phyloP scores from a whole-genome alignment of 2,888 invertebrate genomes.

The Apodemia mormo region DNA sequence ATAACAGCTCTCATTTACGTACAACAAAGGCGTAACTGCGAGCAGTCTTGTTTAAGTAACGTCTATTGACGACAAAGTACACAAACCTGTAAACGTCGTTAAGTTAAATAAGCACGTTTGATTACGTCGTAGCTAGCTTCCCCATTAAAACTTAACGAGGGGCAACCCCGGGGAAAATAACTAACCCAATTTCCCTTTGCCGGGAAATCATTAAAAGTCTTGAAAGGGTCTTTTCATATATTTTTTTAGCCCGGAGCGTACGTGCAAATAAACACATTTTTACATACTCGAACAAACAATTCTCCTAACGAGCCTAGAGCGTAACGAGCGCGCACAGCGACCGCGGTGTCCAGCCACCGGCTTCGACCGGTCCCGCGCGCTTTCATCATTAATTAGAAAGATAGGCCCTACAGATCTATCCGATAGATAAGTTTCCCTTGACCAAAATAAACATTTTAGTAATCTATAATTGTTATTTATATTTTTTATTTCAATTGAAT shows the following conservation, averaged over 20 bases:
- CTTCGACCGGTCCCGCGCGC: conserved; percentile 37
- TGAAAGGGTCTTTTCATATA: conserved; percentile 81
- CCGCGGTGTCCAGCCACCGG: conserved; percentile 42
- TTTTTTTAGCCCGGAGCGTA: conserved; percentile 78
- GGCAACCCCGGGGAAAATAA: conserved; percentile 80
- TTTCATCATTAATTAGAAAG: conserved; percentile 67
- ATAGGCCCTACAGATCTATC: conserved; percentile 68
- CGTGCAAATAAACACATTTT: conserved; percentile 82
- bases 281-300: conserved; percentile 82
- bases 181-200: conserved; percentile 82
- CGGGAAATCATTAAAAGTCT: conserved; percentile 82
- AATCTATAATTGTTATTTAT: not conserved
- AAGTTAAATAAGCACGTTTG: conserved; percentile 81
- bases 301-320: conserved; percentile 77
- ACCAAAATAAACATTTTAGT: not conserved
- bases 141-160: conserved; percentile 82
- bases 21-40: conserved; percentile 41
- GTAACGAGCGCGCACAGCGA: conserved; percentile 64
- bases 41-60: conserved; percentile 51
- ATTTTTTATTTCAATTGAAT: no score
- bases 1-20: conserved; percentile 40
- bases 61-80: conserved; percentile 72
- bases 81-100: conserved; percentile 73
- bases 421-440: conserved; percentile 59
- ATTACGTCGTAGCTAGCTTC: conserved; percentile 80